These are phyloP conservation scores for Calyptomena viridis DNA, from an alignment of 2,113 vertebrate genomes.

Conservation along the genomic window DNA sequence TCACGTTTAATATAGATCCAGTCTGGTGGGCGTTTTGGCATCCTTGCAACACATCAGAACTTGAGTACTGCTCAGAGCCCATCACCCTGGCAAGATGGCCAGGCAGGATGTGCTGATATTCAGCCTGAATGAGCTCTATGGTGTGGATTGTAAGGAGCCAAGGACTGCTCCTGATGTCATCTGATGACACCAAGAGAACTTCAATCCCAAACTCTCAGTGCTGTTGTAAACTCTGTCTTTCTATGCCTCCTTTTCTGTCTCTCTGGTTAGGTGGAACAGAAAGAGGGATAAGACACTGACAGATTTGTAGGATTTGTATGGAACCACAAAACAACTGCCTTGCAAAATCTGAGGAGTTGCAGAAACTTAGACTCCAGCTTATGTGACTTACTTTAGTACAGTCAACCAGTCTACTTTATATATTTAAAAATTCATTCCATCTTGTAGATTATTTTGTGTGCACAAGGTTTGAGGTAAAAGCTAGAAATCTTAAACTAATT, in stretches of 20 bases:
- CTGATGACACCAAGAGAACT: not conserved
- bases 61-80: not conserved
- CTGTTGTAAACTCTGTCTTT: not conserved
- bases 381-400: not conserved
- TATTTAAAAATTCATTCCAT: not conserved
- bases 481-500: not conserved
- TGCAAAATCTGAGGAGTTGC: not conserved
- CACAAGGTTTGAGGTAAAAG: not conserved
- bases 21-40: rapidly evolving
- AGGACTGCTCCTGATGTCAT: not conserved
- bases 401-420: not conserved
- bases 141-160: not conserved
- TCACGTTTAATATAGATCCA: not conserved
- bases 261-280: not conserved
- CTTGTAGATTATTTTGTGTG: not conserved
- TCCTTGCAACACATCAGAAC: not conserved
- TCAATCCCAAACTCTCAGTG: not conserved
- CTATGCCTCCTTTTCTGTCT: not conserved
- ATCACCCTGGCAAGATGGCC: not conserved
- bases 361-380: not conserved
- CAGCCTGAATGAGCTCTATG: not conserved
- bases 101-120: not conserved
- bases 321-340: not conserved
- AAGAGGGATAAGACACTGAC: not conserved
- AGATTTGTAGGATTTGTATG: not conserved